These are phyloP conservation scores for Ptilodon capucinus DNA, from an alignment of 2,888 invertebrate species.

Conservation along the genomic window DNA sequence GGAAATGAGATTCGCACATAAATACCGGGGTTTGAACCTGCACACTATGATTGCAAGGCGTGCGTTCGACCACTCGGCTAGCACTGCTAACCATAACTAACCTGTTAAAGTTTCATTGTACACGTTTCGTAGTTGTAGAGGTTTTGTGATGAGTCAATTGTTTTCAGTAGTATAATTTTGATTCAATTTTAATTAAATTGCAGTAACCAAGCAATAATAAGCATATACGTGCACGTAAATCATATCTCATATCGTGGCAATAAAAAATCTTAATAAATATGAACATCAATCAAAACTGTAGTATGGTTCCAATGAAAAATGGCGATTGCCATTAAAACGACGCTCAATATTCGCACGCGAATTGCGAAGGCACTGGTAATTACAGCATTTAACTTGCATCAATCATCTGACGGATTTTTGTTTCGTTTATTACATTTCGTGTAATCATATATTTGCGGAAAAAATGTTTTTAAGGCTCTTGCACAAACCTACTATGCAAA, in stretches of 20 bases:
- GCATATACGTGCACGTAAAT: conserved; percentile 2
- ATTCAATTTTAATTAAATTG: no score
- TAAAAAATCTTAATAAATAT: conserved; percentile 63
- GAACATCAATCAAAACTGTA: conserved; percentile 64
- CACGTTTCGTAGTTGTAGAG: no score
- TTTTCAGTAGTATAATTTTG: no score
- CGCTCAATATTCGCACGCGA: conserved; percentile 53
- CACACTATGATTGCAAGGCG: no score
- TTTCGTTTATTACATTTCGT: conserved; percentile 10
- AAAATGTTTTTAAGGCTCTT: no score
- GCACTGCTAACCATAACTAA: no score
- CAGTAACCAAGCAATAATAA: background rate
- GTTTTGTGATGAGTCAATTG: no score
- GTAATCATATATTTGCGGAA: background rate
- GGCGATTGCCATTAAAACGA: conserved; percentile 59
- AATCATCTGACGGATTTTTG: conserved; percentile 49
- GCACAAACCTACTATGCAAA: no score
- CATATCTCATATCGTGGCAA: conserved; percentile 13
- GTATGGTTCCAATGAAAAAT: conserved; percentile 61
- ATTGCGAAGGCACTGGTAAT: conserved; percentile 57
- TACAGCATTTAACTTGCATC: conserved; percentile 66
- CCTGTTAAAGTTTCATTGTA: no score
- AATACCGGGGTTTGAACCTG: no score
- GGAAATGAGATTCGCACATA: no score
- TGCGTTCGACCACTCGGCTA: no score